A percentile compares a stretch with the other conserved stretches of the same genome.
Conservation (phyloP, 64 coral and sea anemone species). For the Stichodactyla helianthus region DNA sequence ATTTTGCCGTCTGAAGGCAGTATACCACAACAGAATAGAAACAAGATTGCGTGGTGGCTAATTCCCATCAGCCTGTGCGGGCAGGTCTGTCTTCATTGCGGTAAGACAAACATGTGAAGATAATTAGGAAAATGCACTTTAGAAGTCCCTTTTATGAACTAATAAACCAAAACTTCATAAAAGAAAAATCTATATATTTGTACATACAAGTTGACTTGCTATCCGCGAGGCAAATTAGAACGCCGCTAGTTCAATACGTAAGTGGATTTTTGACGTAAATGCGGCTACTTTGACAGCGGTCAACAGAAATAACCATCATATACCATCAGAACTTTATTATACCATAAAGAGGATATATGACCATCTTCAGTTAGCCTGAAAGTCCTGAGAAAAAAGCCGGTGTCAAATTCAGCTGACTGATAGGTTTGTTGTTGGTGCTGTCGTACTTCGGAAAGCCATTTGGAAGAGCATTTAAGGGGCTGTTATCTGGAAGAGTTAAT, state of each 20-base stretch:
- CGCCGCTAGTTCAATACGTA: slow-evolving; percentile 1
- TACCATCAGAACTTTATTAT: background rate
- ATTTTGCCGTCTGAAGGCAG: too few relatives aligned
- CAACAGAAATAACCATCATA: background rate
- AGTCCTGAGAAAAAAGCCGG: background rate
- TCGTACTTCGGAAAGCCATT: too few relatives aligned
- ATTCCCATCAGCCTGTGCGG: background rate
- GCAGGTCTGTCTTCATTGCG: background rate
- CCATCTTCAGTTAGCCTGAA: background rate
- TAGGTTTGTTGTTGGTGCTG: background rate
- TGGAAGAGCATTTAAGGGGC: too few relatives aligned
- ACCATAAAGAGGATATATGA: background rate
- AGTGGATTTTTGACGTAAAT: background rate
- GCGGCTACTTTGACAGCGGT: background rate
- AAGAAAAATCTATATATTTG: background rate
- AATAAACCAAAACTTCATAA: slow-evolving; percentile 1
- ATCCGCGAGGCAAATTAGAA: slow-evolving; percentile 3
- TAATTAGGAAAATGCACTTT: slow-evolving; percentile 12
- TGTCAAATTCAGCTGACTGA: background rate
- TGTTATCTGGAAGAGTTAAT: too few relatives aligned
- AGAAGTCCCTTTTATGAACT: background rate
- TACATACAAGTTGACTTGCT: background rate
- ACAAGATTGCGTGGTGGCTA: too few relatives aligned
- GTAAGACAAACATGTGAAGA: background rate
- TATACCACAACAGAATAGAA: too few relatives aligned